Base-by-base conservation (phyloP, 2,797 vertebrate species). In the Perodicticus potto region DNA sequence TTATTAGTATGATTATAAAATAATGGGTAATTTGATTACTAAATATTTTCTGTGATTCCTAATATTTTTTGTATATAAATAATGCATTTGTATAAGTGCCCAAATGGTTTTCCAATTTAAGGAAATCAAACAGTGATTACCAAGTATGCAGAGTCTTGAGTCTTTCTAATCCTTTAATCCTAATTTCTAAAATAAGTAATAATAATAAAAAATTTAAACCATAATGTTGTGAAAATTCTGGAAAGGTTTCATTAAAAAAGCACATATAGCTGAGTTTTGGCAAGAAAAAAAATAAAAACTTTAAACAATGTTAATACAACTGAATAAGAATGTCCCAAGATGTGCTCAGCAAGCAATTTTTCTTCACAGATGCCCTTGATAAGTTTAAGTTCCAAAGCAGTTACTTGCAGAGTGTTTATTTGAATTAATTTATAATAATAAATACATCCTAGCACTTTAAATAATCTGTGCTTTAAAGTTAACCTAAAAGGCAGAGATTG, bases 91-190 rank as follows among this genome's bases (percentile, higher is more conserved):
- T 86, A 34, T 65, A 55, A 92, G 74, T 76, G n/a, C 4, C 22
- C 17, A 84, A 45, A 70, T 59, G 49, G 10, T 91, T 93, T 95
- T 95, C 29, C n/a, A 76, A 57, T 70, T 91, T 83, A 69, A 86
- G 9, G 85, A 74, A 89, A 84, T 93, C 40, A 57, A 77, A 65
- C 8, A 65, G 59, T 76, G 14, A 17, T 92, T 67, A 87, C 76
- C 10, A 84, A 32, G 5, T 76, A 8, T 80, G 40, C 7, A 43
- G 37, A 40, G 4, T 86, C 22, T 86, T 87, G 76, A 43, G 34
- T 53, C 7, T 22, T 90, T 77, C 27, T 89, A 19, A 40, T 61
- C 37, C 0, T 7, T 88, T 91, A 80, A 45, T 34, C 32, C 25
- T 90, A 67, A 86, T 74, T 59, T 49, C 13, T 87, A 82, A 82